Evolutionary conservation across 1,140 invertebrate species (phyloP), one percentile per base, ranked within the genome.

Genomic region (Contarinia nasturtii): DNA sequence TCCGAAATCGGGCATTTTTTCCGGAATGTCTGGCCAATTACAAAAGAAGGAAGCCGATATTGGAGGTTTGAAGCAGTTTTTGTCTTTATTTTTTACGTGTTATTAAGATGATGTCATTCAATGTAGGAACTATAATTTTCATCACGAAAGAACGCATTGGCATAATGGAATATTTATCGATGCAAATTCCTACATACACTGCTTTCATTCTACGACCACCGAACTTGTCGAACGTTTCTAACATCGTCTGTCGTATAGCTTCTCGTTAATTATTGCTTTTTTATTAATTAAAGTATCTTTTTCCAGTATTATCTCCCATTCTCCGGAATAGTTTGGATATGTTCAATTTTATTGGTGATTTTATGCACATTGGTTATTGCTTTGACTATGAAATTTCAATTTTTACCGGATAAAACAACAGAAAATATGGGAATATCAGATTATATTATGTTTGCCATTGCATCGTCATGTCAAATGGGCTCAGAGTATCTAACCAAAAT

Each of bases 1-100:
- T 27, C 27, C 27, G 27, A 27, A 27, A 27, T 5, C 27, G 4
- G 27, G 27, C 10, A 3, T 5, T 5, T 5, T 27, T 27, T 5
- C 27, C 3, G 67, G 67, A 3, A 68, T 68, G 65, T 59, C 68
- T 17, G 53, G 51, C 10, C 38, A 45, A 12, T 12, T 57, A 27
- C 14, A 40, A 14, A 46, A 49, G 10, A 45, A 48, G n/a, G 48
- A 51, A 41, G 49, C 51, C 14, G 55, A 57, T 33, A 51, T 57
- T 34, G 54, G 51, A 44, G 54, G 55, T 57, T 37, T 48, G n/a
- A n/a, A 10, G 7, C 11, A 12, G 21, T 4, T 5, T 19, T 18
- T 12, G 7, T 14, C 18, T 8, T 5, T 8, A 12, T 10, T 11
- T n/a, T n/a, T n/a, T n/a, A n/a, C n/a, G n/a, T n/a, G n/a, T n/a